These are phyloP conservation scores for Melanotus villosus DNA, from an alignment of 2,888 invertebrate genomes.

Conservation along the genomic window DNA sequence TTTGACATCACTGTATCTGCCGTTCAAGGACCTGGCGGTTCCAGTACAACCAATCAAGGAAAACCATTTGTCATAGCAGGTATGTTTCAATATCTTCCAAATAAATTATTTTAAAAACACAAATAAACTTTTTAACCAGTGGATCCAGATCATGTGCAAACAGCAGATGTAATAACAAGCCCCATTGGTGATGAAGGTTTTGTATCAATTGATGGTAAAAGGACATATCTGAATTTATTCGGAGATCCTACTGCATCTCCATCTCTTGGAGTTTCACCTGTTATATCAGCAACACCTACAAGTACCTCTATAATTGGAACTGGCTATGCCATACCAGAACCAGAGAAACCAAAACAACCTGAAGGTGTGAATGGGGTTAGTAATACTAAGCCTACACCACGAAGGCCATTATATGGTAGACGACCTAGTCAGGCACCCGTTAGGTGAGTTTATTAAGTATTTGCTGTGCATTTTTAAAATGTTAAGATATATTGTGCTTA, in stretches of 20 bases:
- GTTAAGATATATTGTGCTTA: too few relatives aligned
- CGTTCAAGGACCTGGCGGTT: conserved; percentile 85
- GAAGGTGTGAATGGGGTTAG: conserved; percentile 61
- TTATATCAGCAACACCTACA: conserved; percentile 63
- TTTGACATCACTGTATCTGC: conserved; percentile 92
- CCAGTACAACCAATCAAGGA: conserved; percentile 65
- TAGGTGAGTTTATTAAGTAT: conserved; percentile 65
- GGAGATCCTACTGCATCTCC: conserved; percentile 73
- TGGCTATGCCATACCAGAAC: conserved; percentile 76
- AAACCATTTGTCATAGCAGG: conserved; percentile 72
- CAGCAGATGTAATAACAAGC: conserved; percentile 83
- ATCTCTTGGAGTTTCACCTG: conserved; percentile 57
- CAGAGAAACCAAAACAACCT: conserved; percentile 56
- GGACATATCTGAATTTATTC: conserved; percentile 89
- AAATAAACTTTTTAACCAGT: conserved; percentile 69
- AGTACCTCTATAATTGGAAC: conserved; percentile 71
- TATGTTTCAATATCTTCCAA: conserved; percentile 50
- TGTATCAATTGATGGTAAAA: conserved; percentile 92
- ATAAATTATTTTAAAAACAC: background rate
- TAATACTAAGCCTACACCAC: conserved; percentile 65
- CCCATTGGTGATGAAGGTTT: conserved; percentile 87
- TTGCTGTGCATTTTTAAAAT: too few relatives aligned
- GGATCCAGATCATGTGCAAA: conserved; percentile 74
- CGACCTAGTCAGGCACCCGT: conserved; percentile 80
- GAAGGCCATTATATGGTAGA: conserved; percentile 73